These are phyloP conservation scores for Drosophila hydei DNA, from an alignment of 1,140 invertebrate species.

Conservation along the genomic window DNA sequence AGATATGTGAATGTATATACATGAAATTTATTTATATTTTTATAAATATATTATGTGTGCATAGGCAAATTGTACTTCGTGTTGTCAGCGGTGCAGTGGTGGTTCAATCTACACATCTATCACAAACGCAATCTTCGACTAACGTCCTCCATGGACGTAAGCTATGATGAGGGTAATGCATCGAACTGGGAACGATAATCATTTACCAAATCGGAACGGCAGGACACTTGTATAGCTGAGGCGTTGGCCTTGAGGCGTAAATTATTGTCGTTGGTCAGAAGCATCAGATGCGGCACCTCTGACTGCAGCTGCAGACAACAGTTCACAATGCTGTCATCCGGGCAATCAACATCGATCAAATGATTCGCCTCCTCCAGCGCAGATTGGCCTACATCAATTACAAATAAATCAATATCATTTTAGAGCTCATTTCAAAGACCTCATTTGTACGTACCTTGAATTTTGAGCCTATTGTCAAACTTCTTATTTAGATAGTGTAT, in stretches of 20 bases:
- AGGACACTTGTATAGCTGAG: conserved; percentile 61
- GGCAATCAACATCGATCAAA: conserved; percentile 62
- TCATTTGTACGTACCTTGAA: conserved; percentile 56
- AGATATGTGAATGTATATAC: neutral
- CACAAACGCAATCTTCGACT: conserved; percentile 9
- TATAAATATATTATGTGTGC: neutral
- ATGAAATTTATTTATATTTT: conserved; percentile 3
- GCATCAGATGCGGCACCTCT: conserved; percentile 58
- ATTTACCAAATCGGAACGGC: conserved; percentile 56
- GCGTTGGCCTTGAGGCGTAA: conserved; percentile 74
- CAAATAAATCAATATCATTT: no score
- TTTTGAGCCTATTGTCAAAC: conserved; percentile 58
- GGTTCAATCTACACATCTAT: conserved; percentile 2
- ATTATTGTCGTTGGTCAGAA: conserved; percentile 76
- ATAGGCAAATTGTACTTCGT: conserved; percentile 41
- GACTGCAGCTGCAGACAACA: conserved; percentile 75
- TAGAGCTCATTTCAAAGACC: no score
- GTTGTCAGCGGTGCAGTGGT: conserved; percentile 23
- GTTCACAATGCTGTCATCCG: conserved; percentile 78
- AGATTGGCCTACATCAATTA: conserved; percentile 58
- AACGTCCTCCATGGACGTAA: no score
- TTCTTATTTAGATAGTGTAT: conserved; percentile 73
- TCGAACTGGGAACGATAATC: conserved; percentile 42
- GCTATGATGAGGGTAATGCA: conserved; percentile 5
- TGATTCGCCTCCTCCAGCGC: conserved; percentile 60